Conservation (phyloP, 2,797 vertebrate species). For the Myotis myotis region DNA sequence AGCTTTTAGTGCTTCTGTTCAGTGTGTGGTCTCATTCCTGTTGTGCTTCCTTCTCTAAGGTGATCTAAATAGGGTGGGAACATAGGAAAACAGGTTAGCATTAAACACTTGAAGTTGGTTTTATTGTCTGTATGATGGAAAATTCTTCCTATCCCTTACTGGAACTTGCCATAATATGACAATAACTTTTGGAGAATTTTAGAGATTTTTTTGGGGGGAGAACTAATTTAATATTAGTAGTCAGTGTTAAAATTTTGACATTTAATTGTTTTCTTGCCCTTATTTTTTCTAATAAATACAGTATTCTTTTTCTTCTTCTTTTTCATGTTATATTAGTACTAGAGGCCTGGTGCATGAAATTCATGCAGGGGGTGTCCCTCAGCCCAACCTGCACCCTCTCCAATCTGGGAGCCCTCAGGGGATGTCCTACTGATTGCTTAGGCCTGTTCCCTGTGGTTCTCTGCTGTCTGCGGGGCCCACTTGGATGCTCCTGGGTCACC, state of each 20-base stretch:
- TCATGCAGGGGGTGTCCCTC: no score
- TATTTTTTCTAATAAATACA: conserved; percentile 24
- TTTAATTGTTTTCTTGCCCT: neutral
- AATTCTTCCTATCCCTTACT: neutral
- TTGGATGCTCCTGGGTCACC: no score
- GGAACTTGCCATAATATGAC: conserved; percentile 24
- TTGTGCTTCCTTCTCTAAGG: neutral
- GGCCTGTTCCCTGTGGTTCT: no score
- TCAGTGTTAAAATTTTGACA: neutral
- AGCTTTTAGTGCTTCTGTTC: conserved; percentile 27
- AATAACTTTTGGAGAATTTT: conserved; percentile 31
- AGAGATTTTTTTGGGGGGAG: neutral
- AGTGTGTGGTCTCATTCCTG: neutral
- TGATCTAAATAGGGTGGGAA: neutral
- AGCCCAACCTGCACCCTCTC: no score
- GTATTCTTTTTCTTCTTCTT: neutral
- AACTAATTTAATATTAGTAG: conserved; percentile 17
- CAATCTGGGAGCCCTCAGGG: no score
- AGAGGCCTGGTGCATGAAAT: no score
- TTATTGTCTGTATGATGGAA: conserved; percentile 2
- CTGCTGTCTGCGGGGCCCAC: no score
- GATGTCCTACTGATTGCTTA: no score
- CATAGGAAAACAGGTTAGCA: neutral
- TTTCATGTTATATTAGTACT: neutral
- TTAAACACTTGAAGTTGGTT: conserved; percentile 21